phyloP scores from a whole-genome alignment of 2,888 invertebrate species.

The Amblyjoppa proteus region DNA sequence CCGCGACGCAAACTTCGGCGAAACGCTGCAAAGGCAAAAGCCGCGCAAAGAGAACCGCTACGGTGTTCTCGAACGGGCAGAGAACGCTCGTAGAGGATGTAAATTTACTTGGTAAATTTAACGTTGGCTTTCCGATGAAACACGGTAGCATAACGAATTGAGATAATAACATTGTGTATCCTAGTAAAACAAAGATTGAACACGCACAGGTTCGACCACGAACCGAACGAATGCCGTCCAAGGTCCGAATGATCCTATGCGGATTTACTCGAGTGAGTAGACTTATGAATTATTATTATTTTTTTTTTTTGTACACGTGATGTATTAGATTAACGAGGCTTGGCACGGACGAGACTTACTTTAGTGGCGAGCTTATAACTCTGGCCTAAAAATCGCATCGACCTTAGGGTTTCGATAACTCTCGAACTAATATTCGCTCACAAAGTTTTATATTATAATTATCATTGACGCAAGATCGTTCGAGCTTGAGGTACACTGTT shows the following conservation, averaged over 20 bases:
- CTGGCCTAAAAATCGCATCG: not conserved
- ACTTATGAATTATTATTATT: conserved; percentile 17
- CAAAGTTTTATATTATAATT: not conserved
- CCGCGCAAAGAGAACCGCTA: not conserved
- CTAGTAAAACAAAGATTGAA: conserved; percentile 19
- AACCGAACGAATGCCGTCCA: not conserved
- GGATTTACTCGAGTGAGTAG: conserved; percentile 80
- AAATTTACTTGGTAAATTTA: not conserved
- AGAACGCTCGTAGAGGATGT: not conserved
- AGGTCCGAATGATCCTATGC: conserved; percentile 71
- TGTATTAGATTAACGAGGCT: not conserved
- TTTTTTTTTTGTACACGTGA: not conserved
- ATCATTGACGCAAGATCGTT: conserved; percentile 32
- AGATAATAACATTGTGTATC: not conserved
- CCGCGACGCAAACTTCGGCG: not conserved
- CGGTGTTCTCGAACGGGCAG: not conserved
- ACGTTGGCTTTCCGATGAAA: not conserved
- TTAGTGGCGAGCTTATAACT: not conserved
- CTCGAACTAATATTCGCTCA: conserved; percentile 31
- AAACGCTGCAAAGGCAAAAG: not conserved
- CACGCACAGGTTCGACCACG: conserved; percentile 25
- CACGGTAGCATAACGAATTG: not conserved
- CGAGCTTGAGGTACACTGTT: not conserved
- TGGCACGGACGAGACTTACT: not conserved
- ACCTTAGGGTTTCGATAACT: not conserved